These are phyloP conservation scores for Neodiprion lecontei DNA, from an alignment of 1,140 invertebrate species.

Conservation along the genomic window DNA sequence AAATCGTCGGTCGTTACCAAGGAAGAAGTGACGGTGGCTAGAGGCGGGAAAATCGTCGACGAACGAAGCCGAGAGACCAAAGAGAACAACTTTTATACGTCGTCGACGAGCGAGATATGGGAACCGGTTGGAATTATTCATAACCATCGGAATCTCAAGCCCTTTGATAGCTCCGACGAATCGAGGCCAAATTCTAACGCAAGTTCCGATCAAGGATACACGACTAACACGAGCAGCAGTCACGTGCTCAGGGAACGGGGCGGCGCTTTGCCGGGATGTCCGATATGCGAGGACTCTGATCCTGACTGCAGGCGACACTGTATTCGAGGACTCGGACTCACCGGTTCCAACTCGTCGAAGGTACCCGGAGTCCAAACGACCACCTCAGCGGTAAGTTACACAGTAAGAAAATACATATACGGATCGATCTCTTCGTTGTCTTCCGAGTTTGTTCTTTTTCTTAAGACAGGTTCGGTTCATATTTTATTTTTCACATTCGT, in stretches of 20 bases:
- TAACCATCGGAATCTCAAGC: slow-evolving; percentile 53
- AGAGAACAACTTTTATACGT: slow-evolving; percentile 75
- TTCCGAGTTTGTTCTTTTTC: not conserved
- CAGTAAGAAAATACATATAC: not conserved
- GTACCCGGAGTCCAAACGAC: slow-evolving; percentile 46
- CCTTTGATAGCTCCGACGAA: slow-evolving; percentile 57
- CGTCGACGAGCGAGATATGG: slow-evolving; percentile 74
- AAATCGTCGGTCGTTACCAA: slow-evolving; percentile 77
- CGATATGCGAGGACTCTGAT: slow-evolving; percentile 51
- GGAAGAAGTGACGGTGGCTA: slow-evolving; percentile 75
- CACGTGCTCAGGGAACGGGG: slow-evolving; percentile 48
- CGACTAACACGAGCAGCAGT: slow-evolving; percentile 53
- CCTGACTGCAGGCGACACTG: slow-evolving; percentile 45
- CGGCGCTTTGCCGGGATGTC: slow-evolving; percentile 42
- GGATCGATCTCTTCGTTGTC: not conserved
- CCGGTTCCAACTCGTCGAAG: slow-evolving; percentile 43
- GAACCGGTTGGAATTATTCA: slow-evolving; percentile 67
- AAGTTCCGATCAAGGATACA: slow-evolving; percentile 59
- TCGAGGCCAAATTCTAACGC: slow-evolving; percentile 58
- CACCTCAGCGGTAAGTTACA: slow-evolving; percentile 55
- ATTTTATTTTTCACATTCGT: too few species aligned
- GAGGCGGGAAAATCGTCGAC: slow-evolving; percentile 74
- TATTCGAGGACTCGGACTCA: slow-evolving; percentile 36
- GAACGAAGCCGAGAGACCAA: slow-evolving; percentile 76
- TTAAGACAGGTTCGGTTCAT: too few species aligned